A percentile compares a stretch with the other conserved stretches of the same genome.
Evolutionary conservation across 2,888 invertebrate genomes (phyloP).

Genomic region (Hymenopus coronatus): DNA sequence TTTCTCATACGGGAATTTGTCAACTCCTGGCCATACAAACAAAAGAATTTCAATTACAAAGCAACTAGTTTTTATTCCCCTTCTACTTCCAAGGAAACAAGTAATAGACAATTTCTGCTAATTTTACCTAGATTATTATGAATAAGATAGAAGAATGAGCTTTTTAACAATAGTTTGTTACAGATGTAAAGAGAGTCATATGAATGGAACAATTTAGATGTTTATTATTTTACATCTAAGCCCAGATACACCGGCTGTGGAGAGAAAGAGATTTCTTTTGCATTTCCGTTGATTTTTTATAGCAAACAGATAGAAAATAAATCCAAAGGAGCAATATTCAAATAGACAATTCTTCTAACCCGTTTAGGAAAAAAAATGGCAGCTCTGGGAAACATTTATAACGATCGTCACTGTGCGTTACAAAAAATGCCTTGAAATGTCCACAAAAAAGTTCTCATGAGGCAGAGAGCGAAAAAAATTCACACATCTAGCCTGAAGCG

Average conservation of each 20-base stretch:
- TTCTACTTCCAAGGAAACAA: no score
- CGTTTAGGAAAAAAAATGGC: neutral
- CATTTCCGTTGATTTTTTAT: neutral
- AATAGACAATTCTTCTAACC: neutral
- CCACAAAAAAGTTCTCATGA: neutral
- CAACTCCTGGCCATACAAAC: no score
- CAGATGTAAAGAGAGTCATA: no score
- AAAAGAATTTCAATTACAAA: no score
- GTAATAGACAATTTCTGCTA: no score
- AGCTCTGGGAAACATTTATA: neutral
- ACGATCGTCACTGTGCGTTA: neutral
- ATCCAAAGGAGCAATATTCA: neutral
- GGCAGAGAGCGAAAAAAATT: neutral
- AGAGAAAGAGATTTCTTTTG: neutral
- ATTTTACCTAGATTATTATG: no score
- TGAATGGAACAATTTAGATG: no score
- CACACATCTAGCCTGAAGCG: neutral
- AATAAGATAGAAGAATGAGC: no score
- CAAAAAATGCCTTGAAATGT: neutral
- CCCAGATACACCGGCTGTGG: neutral
- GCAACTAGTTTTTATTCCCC: no score
- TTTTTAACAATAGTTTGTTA: no score
- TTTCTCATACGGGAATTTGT: no score
- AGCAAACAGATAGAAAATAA: neutral
- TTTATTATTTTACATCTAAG: neutral